Conservation (phyloP, 1,140 invertebrate species). For the Pseudoatta argentina region DNA sequence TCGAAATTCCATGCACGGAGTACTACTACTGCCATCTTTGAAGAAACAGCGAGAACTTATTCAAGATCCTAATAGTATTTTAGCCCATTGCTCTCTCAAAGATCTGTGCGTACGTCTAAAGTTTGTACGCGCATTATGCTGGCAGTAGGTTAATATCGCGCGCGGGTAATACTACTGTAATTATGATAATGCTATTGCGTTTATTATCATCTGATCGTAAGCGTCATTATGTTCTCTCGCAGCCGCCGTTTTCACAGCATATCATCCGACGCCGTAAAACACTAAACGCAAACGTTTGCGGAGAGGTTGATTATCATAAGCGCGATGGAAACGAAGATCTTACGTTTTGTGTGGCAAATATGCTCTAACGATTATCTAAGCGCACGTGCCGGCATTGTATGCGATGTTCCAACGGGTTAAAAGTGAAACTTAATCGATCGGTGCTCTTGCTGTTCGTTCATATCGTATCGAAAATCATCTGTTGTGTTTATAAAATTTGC, state of each 20-base stretch:
- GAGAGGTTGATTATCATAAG: conserved; percentile 58
- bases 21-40: too few species aligned
- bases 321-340: conserved; percentile 39
- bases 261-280: conserved; percentile 65
- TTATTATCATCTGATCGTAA: conserved; percentile 60
- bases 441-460: background rate
- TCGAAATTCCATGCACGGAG: too few species aligned
- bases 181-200: conserved; percentile 61
- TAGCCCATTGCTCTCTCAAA: background rate
- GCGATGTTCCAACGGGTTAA: background rate
- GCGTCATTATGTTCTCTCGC: conserved; percentile 59
- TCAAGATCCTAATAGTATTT: too few species aligned
- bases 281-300: conserved; percentile 58
- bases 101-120: background rate
- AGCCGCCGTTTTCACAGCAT: conserved; percentile 29
- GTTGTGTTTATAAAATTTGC: background rate
- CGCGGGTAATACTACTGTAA: conserved; percentile 33
- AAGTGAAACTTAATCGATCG: conserved; percentile 33
- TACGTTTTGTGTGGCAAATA: background rate
- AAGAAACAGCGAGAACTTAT: too few species aligned
- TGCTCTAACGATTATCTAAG: conserved; percentile 17
- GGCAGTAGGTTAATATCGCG: conserved; percentile 29
- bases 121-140: conserved; percentile 35
- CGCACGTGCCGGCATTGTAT: background rate
- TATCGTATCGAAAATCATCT: background rate